A percentile compares a stretch with the other conserved stretches of the same genome.
Conservation (phyloP, 2,113 vertebrate genomes). For the Periophthalmus modestus region DNA sequence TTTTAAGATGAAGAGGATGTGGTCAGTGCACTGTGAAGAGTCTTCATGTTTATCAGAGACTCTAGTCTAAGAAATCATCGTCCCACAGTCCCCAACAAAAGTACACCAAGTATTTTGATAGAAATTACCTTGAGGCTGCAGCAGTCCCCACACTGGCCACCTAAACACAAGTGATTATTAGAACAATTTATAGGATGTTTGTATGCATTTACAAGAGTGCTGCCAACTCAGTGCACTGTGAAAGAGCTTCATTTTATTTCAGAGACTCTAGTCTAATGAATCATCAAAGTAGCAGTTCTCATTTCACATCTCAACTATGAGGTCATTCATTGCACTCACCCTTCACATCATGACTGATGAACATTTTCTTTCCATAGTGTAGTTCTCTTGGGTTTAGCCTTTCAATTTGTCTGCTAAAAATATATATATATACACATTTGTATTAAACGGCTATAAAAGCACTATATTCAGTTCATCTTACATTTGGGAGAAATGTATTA, state of each 20-base stretch:
- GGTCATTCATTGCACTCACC: background rate
- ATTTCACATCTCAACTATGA: no score
- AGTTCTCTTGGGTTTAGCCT: background rate
- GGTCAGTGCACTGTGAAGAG: constrained; percentile 67
- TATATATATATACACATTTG: no score
- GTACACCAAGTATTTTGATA: background rate
- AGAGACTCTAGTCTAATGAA: constrained; percentile 69
- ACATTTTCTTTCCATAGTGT: background rate
- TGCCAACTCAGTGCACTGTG: constrained; percentile 58
- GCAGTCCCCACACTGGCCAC: background rate
- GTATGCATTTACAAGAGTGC: background rate
- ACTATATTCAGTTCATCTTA: no score
- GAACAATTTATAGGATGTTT: background rate
- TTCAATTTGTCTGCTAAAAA: background rate
- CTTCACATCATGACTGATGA: background rate
- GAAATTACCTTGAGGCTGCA: background rate
- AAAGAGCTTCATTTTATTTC: constrained; percentile 59
- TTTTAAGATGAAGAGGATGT: constrained; percentile 11
- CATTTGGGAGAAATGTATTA: no score
- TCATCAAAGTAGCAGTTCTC: constrained; percentile 50
- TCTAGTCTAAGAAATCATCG: constrained; percentile 47
- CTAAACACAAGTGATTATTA: background rate
- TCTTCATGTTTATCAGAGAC: constrained; percentile 66
- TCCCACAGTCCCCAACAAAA: background rate
- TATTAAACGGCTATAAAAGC: no score